These are phyloP conservation scores for Phania funesta DNA, from an alignment of 2,888 invertebrate genomes.

Conservation along the genomic window DNA sequence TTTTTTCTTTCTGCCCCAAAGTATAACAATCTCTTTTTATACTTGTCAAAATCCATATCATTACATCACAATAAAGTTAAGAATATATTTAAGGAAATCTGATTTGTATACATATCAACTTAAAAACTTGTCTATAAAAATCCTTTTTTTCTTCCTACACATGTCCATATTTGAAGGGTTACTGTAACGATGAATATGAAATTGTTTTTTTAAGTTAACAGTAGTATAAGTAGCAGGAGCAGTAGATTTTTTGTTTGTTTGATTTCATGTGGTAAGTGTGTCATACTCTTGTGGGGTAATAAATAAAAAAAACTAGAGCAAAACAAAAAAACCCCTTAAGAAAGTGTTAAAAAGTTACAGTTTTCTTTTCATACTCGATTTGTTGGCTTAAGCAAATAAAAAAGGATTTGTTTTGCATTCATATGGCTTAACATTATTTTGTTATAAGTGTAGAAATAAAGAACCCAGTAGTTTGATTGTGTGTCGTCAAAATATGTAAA, in stretches of 20 bases:
- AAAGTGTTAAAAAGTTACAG: slow-evolving; percentile 67
- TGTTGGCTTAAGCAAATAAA: slow-evolving; percentile 69
- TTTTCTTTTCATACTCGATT: slow-evolving; percentile 67
- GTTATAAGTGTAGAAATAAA: background rate
- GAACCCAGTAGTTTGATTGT: slow-evolving; percentile 5
- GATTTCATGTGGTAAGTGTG: slow-evolving; percentile 27
- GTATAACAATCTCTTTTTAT: slow-evolving; percentile 15
- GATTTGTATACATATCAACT: slow-evolving; percentile 60
- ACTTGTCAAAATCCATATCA: slow-evolving; percentile 43
- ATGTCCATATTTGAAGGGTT: slow-evolving; percentile 33
- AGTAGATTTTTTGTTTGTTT: background rate
- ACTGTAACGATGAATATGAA: background rate
- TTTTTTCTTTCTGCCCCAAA: slow-evolving; percentile 36
- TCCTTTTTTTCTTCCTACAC: background rate
- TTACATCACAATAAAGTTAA: slow-evolving; percentile 12
- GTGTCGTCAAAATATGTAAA: slow-evolving; percentile 17
- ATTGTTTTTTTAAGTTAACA: background rate
- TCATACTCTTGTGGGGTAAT: slow-evolving; percentile 1
- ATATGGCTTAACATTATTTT: slow-evolving; percentile 53
- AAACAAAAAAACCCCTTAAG: slow-evolving; percentile 22
- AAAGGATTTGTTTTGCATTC: slow-evolving; percentile 67
- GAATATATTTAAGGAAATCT: slow-evolving; percentile 62
- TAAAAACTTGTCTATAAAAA: slow-evolving; percentile 30
- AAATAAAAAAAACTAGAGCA: background rate
- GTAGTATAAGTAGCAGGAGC: background rate